phyloP scores from a whole-genome alignment of 2,888 invertebrate genomes.

The Drosophila nr. perissopoda region DNA sequence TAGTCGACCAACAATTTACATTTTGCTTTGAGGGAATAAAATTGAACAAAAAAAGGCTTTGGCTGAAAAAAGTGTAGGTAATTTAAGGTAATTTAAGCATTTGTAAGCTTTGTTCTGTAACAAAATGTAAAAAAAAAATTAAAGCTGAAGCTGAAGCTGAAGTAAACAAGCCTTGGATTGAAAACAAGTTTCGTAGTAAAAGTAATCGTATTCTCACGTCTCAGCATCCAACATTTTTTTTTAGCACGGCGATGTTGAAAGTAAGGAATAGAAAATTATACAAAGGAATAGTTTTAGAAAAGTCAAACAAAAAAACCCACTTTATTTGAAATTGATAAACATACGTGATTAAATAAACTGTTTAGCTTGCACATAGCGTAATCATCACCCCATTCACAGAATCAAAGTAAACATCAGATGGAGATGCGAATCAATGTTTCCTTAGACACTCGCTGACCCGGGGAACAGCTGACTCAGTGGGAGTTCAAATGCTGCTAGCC shows the following conservation, averaged over 20 bases:
- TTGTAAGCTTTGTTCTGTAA: neutral
- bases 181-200: constrained; percentile 1
- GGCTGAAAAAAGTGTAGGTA: constrained; percentile 1
- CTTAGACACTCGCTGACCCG: constrained; percentile 2
- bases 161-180: constrained; percentile 12
- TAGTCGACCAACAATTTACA: neutral
- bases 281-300: neutral
- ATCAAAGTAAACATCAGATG: constrained; percentile 8
- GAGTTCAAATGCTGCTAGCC: constrained; percentile 43
- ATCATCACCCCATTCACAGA: constrained; percentile 16
- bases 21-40: neutral
- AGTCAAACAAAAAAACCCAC: neutral
- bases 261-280: neutral
- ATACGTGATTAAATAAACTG: constrained; percentile 9
- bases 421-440: constrained; percentile 26
- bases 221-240: neutral
- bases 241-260: neutral
- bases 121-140: neutral
- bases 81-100: constrained; percentile 15
- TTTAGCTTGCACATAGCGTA: neutral
- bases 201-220: neutral
- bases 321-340: neutral
- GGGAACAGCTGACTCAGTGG: constrained; percentile 39
- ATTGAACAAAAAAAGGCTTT: neutral
- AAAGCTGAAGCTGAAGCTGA: neutral